Base-by-base conservation (phyloP, 2,113 vertebrate species). In the Strigops habroptila region DNA sequence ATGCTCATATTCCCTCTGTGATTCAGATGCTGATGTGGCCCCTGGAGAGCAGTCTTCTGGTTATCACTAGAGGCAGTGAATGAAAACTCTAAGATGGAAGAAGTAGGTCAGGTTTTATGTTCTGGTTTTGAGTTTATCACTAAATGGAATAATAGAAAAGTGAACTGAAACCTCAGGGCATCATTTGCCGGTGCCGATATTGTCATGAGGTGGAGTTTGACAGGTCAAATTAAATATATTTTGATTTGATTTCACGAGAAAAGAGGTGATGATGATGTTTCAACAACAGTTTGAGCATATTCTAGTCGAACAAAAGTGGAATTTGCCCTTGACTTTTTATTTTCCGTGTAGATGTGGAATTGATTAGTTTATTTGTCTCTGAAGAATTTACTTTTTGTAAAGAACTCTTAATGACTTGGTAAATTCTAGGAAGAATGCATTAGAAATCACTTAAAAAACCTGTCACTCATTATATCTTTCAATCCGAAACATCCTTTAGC, bases 51-150 rank as follows among this genome's bases (percentile, higher is more conserved):
- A 75, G 62, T 67, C 39, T 86, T 83, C 39, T 82, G 53, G 53
- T 93, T 93, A 91, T 94, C 85, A 44, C 74, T 81, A 51, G 44
- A 91, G 55, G 52, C 86, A 83, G 53, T 81, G 83, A 81, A 64
- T 78, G 44, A 82, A 86, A 83, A 82, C 28, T 88, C 3, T 88
- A 80, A 95, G 46, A 88, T 62, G 28, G 69, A 77, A 74, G 69
- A 90, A 95, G 28, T 93, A 86, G 91, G 82, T 95, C 78, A 81
- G 43, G 64, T 69, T 93, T 93, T 94, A 37, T 80, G n/a, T 59
- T 82, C 64, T 75, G 51, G 3, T 93, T 92, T 95, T 91, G 48
- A 62, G 60, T 95, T 91, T 95, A 82, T 95, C 15, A 1, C 51
- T 79, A 84, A 94, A 35, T 85, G 43, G 59, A 85, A 31, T 87